Conservation (phyloP, 2,888 invertebrate species). For the Agonopterix heracliana region DNA sequence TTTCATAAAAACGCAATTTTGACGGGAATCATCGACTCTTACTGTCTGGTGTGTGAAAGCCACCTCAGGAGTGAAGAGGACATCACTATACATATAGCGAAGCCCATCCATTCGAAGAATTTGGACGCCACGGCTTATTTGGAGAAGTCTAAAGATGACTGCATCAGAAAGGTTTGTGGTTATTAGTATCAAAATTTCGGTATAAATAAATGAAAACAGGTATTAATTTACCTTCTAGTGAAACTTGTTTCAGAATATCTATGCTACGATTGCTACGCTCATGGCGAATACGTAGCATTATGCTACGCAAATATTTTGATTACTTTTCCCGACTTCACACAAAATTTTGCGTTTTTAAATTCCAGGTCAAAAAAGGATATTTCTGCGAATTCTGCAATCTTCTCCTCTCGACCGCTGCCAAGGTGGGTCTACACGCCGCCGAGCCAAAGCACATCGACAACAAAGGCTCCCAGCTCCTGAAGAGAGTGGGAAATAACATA, state of each 20-base stretch:
- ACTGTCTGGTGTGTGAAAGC: conserved; percentile 36
- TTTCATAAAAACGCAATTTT: conserved; percentile 30
- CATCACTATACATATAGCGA: conserved; percentile 10
- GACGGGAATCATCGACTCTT: conserved; percentile 27
- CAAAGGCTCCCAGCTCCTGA: conserved; percentile 14
- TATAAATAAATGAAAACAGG: too few relatives aligned
- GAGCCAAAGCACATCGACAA: conserved; percentile 23
- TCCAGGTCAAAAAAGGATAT: conserved; percentile 42
- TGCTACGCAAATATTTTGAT: background rate
- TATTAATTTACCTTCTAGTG: too few relatives aligned
- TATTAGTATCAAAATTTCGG: background rate
- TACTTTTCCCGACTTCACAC: too few relatives aligned
- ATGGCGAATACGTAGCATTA: background rate
- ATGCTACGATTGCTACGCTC: background rate
- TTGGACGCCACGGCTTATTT: conserved; percentile 18
- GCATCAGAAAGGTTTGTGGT: conserved; percentile 35
- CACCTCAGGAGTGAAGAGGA: conserved; percentile 20
- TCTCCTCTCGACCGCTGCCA: conserved; percentile 23
- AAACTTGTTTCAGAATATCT: background rate
- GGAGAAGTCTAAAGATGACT: conserved; percentile 31
- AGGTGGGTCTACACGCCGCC: conserved; percentile 26
- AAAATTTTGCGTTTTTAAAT: conserved; percentile 1
- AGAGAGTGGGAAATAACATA: conserved; percentile 18
- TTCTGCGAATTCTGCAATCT: conserved; percentile 40
- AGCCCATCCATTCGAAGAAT: conserved; percentile 21